phyloP scores from a whole-genome alignment of 23 tunicate genomes.

The Aplidium turbinatum region DNA sequence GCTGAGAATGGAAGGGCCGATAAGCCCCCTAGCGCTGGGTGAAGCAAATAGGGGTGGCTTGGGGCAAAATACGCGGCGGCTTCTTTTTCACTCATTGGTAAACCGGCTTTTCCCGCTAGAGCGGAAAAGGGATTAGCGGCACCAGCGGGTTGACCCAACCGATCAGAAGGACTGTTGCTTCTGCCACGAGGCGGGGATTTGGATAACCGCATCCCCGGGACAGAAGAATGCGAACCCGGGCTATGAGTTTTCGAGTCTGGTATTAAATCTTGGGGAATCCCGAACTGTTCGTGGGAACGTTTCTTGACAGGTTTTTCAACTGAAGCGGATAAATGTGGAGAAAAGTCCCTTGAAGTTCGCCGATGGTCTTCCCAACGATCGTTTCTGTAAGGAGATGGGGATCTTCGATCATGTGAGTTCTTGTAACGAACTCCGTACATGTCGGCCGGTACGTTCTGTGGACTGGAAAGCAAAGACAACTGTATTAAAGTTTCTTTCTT shows the following conservation, averaged over 20 bases:
- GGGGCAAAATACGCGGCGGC: neutral
- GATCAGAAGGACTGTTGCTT: neutral
- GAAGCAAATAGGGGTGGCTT: neutral
- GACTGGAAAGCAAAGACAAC: no score
- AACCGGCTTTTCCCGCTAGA: neutral
- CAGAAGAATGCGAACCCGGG: neutral
- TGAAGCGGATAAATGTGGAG: constrained; percentile 14
- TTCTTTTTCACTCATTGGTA: neutral
- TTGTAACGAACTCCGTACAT: neutral
- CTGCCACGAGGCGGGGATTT: neutral
- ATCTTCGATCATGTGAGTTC: neutral
- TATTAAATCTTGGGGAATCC: neutral
- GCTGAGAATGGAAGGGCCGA: neutral
- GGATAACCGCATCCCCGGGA: neutral
- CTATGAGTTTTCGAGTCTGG: neutral
- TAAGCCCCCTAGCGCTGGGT: neutral
- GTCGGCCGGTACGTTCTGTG: neutral
- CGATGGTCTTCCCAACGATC: constrained; percentile 6
- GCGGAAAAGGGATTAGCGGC: neutral
- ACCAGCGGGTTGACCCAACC: neutral
- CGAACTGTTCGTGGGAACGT: neutral
- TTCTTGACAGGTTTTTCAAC: neutral
- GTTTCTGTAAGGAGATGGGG: constrained; percentile 8
- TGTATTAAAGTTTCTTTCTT: no score
- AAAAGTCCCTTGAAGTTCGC: constrained; percentile 25